phyloP scores from a whole-genome alignment of 1,140 invertebrate genomes.

The Meloidogyne exigua region DNA sequence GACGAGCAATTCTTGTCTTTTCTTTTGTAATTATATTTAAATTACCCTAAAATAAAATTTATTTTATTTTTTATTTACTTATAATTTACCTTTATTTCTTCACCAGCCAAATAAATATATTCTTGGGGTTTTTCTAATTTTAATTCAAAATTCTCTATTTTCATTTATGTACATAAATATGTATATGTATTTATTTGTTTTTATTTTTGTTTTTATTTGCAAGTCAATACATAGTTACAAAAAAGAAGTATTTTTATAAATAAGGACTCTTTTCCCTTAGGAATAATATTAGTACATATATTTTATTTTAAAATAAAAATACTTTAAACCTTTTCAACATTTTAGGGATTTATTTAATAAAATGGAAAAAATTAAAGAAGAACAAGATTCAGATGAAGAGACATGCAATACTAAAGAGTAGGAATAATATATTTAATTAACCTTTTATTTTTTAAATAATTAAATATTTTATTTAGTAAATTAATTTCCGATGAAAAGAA shows the following conservation, averaged over 20 bases:
- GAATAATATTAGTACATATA: too few species aligned
- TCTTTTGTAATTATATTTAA: conserved; percentile 39
- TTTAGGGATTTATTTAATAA: not conserved
- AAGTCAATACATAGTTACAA: not conserved
- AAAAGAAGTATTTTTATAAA: too few species aligned
- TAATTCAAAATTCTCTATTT: conserved; percentile 20
- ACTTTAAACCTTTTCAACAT: not conserved
- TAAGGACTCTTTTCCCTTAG: too few species aligned
- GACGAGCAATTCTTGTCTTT: conserved; percentile 42
- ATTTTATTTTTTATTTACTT: not conserved
- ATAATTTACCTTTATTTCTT: conserved; percentile 16
- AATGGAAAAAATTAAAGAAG: not conserved
- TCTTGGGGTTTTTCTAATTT: conserved; percentile 14
- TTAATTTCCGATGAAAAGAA: not conserved
- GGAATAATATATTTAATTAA: too few species aligned
- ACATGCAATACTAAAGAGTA: not conserved
- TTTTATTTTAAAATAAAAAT: not conserved
- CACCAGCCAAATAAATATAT: conserved; percentile 19
- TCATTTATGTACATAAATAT: conserved; percentile 14
- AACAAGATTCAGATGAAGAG: not conserved
- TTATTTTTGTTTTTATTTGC: not conserved
- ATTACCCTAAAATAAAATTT: conserved; percentile 36
- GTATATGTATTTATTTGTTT: not conserved
- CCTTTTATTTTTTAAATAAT: not conserved
- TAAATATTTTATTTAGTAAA: not conserved